phyloP scores from a whole-genome alignment of 1,140 invertebrate species.

The Drosophila aff. region DNA sequence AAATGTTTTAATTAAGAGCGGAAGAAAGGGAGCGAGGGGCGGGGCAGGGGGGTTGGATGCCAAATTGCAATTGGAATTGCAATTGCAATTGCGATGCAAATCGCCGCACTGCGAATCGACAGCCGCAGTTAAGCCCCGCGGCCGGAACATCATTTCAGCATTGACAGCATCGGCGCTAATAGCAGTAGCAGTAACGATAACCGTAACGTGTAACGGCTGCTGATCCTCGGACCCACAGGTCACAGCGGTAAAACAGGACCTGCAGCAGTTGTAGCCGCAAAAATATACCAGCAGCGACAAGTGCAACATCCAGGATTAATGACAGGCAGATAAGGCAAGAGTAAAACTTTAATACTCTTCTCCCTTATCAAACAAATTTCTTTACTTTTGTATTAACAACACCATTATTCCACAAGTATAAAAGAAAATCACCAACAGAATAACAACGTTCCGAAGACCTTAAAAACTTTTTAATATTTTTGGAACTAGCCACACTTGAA shows the following conservation, averaged over 20 bases:
- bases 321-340: not conserved
- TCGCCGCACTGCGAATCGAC: conserved; percentile 16
- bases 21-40: conserved; percentile 5
- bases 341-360: not conserved
- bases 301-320: not conserved
- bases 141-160: conserved; percentile 4
- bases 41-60: not conserved
- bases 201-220: conserved; percentile 1
- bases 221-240: conserved; percentile 14
- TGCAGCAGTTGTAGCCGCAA: not conserved
- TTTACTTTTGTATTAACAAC: no score
- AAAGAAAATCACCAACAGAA: not conserved
- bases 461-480: no score
- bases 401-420: no score
- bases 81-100: conserved; percentile 42
- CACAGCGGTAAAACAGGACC: conserved; percentile 12
- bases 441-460: no score
- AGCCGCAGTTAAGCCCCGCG: conserved; percentile 24
- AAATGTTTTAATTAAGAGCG: conserved; percentile 58
- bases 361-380: no score
- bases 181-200: not conserved
- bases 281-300: conserved; percentile 7
- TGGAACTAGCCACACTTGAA: not conserved
- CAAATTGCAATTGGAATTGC: conserved; percentile 21
- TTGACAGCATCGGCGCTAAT: not conserved